Evolutionary conservation across 2,113 vertebrate genomes (phyloP), one percentile per base, ranked within the genome.

Genomic region (Lagopus muta): DNA sequence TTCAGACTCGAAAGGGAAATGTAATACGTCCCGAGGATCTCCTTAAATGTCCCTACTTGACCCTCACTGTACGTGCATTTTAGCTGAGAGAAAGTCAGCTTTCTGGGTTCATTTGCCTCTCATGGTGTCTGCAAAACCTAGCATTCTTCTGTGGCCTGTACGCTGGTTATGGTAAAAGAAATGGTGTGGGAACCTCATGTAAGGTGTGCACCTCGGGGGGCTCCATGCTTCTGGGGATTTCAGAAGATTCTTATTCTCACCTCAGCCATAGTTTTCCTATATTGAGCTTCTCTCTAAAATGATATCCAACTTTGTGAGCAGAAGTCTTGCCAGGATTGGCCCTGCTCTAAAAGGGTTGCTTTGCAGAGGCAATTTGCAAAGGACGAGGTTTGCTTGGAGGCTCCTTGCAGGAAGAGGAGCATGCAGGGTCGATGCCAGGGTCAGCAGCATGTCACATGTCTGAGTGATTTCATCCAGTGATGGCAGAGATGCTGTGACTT

Each of bases 41-140:
- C 96, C 83, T 93, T 89, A 89, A 91, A 70, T 71, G 94, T 96
- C 96, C 94, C 84, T 61, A 24, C 86, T 94, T 96, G 95, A 95
- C 94, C 92, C 93, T 82, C 54, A 24, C 54, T 82, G 60, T 85
- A 60, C 89, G 76, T 4, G 11, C 67, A 50, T 88, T 92, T 94
- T 77, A 89, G 75, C 61, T 74, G 80, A 62, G 62, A 58, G 61
- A 91, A 83, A 55, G 13, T 6, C 71, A 75, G 64, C 90, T 75
- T 92, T 76, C 89, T 92, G 89, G 55, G 88, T 96, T 89, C 80
- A 67, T 76, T 94, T 94, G 60, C 75, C 57, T 61, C 43, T 64
- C 58, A 10, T 28, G 34, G 55, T 67, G 34, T 86, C 85, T 89
- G 89, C 81, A 91, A 58, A 92, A 21, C 50, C 40, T 7, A 60